Evolutionary conservation across 2,113 vertebrate genomes (phyloP).

Genomic region (Chinchilla lanigera): DNA sequence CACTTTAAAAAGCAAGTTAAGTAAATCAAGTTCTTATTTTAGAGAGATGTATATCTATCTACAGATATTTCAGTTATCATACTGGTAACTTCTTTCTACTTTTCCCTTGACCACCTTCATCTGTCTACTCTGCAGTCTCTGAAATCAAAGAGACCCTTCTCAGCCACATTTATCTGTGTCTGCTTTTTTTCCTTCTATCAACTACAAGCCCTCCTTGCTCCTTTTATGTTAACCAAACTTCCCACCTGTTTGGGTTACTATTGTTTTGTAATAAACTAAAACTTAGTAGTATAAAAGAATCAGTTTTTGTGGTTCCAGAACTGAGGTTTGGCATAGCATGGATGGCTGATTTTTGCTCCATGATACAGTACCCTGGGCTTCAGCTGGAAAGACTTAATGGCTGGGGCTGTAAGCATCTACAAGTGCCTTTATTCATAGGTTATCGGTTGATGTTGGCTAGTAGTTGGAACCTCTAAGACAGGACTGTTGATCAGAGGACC

Average conservation of each 20-base stretch:
- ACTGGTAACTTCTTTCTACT: neutral
- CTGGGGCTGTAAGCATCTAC: neutral
- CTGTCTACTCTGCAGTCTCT: neutral
- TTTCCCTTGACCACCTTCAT: neutral
- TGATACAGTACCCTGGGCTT: neutral
- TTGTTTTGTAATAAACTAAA: constrained; percentile 9
- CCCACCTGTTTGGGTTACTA: neutral
- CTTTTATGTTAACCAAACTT: constrained; percentile 10
- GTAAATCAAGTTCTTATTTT: constrained; percentile 9
- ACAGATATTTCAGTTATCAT: neutral
- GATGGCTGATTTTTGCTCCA: neutral
- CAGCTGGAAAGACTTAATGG: neutral
- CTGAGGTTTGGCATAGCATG: neutral
- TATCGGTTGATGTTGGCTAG: neutral
- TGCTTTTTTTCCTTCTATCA: neutral
- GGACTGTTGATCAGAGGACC: neutral
- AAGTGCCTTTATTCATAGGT: neutral
- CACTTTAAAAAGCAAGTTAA: neutral
- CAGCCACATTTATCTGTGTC: constrained; percentile 25
- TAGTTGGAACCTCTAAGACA: neutral
- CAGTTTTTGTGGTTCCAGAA: constrained; percentile 22
- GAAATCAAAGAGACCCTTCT: neutral
- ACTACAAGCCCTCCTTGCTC: constrained; percentile 1
- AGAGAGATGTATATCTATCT: neutral
- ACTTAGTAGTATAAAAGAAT: constrained; percentile 4